Evolutionary conservation across 2,888 invertebrate genomes (phyloP).

Genomic region (Lithophane ornitopus): DNA sequence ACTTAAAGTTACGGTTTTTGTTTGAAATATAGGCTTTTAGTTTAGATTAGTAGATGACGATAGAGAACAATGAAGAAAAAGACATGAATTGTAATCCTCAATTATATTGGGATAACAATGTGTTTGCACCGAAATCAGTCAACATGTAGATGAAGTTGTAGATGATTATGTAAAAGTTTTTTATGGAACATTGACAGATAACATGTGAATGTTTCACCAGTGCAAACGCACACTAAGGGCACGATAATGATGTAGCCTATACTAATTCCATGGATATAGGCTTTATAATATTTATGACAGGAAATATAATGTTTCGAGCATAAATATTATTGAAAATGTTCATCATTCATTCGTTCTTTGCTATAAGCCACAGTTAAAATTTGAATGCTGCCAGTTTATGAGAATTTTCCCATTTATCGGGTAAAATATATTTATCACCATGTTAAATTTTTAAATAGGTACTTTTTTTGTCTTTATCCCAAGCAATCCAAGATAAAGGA

Average conservation of each 20-base stretch:
- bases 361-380: background rate
- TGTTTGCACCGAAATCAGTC: too few relatives aligned
- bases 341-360: constrained; percentile 8
- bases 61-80: background rate
- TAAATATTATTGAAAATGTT: background rate
- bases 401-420: background rate
- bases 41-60: too few relatives aligned
- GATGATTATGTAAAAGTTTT: too few relatives aligned
- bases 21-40: constrained; percentile 2
- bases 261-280: background rate
- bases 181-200: too few relatives aligned
- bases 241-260: background rate
- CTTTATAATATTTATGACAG: background rate
- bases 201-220: too few relatives aligned
- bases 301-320: background rate
- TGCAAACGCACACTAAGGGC: too few relatives aligned
- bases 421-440: background rate
- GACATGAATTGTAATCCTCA: background rate
- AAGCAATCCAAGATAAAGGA: background rate
- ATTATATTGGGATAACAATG: too few relatives aligned
- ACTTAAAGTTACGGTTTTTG: background rate
- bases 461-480: background rate
- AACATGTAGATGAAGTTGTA: too few relatives aligned
- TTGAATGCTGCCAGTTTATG: constrained; percentile 2
- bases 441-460: background rate